Percentiles rank a stretch among this genome's conserved stretches.
Conservation (phyloP, 53 echinoderm and acorn worm genomes). For the Echinometra lucunter region DNA sequence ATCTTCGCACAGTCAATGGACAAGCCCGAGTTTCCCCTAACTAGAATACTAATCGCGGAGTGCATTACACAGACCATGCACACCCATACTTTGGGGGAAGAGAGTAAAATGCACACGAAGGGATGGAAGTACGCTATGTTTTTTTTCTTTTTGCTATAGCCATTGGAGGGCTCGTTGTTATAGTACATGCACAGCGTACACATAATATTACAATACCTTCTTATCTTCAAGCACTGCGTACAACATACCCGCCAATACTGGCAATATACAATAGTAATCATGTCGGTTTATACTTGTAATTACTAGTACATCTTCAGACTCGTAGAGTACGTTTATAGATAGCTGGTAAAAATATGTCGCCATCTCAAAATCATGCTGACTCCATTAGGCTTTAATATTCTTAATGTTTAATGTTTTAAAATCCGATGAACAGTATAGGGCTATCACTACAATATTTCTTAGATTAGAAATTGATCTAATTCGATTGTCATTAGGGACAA, state of each 20-base stretch:
- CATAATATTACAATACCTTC: not conserved
- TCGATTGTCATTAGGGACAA: no score
- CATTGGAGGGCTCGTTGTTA: not conserved
- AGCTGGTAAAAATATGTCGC: no score
- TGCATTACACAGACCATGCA: not conserved
- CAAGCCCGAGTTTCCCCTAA: conserved; percentile 28
- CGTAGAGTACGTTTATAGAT: no score
- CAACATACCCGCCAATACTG: not conserved
- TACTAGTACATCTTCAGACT: no score
- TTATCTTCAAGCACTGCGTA: not conserved
- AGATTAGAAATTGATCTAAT: no score
- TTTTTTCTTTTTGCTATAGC: not conserved
- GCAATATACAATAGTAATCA: not conserved
- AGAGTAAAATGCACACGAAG: not conserved
- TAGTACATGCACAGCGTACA: not conserved
- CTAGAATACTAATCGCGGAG: not conserved
- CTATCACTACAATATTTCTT: no score
- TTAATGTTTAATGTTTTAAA: no score
- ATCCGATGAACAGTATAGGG: no score
- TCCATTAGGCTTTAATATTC: no score
- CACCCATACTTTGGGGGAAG: not conserved
- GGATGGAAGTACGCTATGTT: conserved; percentile 11
- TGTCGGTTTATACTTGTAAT: no score
- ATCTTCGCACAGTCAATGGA: conserved; percentile 68
- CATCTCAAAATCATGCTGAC: no score